A percentile compares a stretch with the other conserved stretches of the same genome.
Evolutionary conservation across 2,797 vertebrate species (phyloP).

Genomic region (Nasua narica): DNA sequence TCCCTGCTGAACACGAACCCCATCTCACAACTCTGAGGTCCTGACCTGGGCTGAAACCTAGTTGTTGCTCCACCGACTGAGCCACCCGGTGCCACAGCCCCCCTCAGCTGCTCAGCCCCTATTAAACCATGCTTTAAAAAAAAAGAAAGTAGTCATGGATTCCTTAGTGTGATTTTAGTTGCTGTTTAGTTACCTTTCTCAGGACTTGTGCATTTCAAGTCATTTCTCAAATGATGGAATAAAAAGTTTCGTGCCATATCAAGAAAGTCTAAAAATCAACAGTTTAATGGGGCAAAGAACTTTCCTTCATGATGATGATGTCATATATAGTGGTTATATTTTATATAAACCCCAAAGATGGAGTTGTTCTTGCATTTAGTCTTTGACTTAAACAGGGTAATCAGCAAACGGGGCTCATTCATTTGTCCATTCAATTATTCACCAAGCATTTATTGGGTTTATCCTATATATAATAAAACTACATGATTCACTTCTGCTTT

Average conservation of each 20-base stretch:
- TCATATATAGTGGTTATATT: background rate
- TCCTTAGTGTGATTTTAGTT: background rate
- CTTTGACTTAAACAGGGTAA: background rate
- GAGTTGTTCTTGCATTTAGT: background rate
- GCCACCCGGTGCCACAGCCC: background rate
- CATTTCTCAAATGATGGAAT: background rate
- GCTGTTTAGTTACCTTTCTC: background rate
- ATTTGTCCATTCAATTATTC: background rate
- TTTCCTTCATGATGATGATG: background rate
- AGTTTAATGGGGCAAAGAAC: background rate
- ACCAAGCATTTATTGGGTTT: background rate
- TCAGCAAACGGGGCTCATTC: background rate
- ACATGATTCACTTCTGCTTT: background rate
- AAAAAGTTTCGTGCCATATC: background rate
- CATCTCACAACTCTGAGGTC: background rate
- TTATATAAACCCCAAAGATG: background rate
- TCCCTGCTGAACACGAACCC: background rate
- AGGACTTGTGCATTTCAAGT: background rate
- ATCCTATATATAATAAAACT: background rate
- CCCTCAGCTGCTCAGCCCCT: background rate
- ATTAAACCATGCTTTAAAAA: background rate
- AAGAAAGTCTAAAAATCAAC: background rate
- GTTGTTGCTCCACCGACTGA: background rate
- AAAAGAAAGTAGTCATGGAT: background rate
- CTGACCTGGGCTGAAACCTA: background rate